Conservation (phyloP, 2,888 invertebrate species). For the Sipha maydis region DNA sequence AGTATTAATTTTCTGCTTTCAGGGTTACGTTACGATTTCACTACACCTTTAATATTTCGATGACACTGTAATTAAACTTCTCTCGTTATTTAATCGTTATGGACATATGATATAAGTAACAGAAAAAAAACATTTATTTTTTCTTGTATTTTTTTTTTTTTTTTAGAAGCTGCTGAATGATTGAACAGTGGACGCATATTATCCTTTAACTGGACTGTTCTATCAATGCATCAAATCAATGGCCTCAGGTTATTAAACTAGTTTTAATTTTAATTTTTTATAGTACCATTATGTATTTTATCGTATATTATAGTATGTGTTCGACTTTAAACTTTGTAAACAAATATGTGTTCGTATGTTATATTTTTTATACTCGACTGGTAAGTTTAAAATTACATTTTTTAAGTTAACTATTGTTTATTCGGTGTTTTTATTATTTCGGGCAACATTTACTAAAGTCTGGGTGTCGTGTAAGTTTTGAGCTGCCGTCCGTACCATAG, state of each 20-base stretch:
- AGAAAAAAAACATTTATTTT: too few species aligned
- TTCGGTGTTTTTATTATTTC: not conserved
- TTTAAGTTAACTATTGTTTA: not conserved
- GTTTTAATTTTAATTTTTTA: not conserved
- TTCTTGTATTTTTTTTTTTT: not conserved
- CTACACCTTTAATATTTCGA: not conserved
- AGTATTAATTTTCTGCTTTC: too few species aligned
- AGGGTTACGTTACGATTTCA: too few species aligned
- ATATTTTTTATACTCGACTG: not conserved
- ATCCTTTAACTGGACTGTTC: not conserved
- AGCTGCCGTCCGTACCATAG: not conserved
- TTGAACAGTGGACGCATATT: not conserved
- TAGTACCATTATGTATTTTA: not conserved
- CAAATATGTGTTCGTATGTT: not conserved
- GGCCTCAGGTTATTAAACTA: not conserved
- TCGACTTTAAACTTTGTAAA: not conserved
- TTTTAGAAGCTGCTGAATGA: slow-evolving; percentile 9
- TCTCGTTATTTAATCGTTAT: not conserved
- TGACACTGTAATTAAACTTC: not conserved
- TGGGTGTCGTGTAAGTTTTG: not conserved
- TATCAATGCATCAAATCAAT: not conserved
- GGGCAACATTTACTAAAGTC: too few species aligned
- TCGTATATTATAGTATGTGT: not conserved
- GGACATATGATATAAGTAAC: not conserved
- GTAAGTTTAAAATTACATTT: not conserved